Evolutionary conservation across 2,888 invertebrate species (phyloP).

Genomic region (Xanthorhoe spadicearia): DNA sequence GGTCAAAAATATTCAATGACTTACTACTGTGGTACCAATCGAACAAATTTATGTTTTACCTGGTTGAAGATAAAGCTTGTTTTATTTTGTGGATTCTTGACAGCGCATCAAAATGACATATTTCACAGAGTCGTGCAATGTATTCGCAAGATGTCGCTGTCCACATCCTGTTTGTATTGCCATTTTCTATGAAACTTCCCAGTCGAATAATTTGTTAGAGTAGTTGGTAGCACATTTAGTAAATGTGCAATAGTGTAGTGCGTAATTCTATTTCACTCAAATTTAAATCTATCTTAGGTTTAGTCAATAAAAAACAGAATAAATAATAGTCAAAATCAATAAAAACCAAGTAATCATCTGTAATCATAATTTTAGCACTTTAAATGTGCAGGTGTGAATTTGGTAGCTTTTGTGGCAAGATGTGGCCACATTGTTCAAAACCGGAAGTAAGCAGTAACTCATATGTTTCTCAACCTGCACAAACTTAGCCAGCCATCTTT

Average conservation of each 20-base stretch:
- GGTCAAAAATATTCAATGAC: background rate
- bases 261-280: too few relatives aligned
- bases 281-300: too few relatives aligned
- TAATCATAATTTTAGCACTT: too few relatives aligned
- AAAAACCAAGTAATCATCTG: too few relatives aligned
- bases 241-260: too few relatives aligned
- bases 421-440: slow-evolving; percentile 60
- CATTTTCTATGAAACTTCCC: slow-evolving; percentile 14
- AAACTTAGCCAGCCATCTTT: slow-evolving; percentile 89
- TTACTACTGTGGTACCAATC: too few relatives aligned
- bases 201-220: background rate
- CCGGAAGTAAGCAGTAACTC: slow-evolving; percentile 81
- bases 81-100: slow-evolving; percentile 8
- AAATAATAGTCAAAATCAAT: too few relatives aligned
- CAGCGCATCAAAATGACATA: slow-evolving; percentile 18
- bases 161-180: slow-evolving; percentile 37
- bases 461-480: slow-evolving; percentile 83
- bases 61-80: background rate
- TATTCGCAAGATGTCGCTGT: slow-evolving; percentile 41
- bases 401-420: slow-evolving; percentile 18
- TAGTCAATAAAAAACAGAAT: too few relatives aligned
- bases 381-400: background rate
- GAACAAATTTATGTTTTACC: background rate
- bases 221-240: too few relatives aligned
- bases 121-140: background rate